Evolutionary conservation across 1,140 invertebrate genomes (phyloP).

Genomic region (Drosophila navojoa): DNA sequence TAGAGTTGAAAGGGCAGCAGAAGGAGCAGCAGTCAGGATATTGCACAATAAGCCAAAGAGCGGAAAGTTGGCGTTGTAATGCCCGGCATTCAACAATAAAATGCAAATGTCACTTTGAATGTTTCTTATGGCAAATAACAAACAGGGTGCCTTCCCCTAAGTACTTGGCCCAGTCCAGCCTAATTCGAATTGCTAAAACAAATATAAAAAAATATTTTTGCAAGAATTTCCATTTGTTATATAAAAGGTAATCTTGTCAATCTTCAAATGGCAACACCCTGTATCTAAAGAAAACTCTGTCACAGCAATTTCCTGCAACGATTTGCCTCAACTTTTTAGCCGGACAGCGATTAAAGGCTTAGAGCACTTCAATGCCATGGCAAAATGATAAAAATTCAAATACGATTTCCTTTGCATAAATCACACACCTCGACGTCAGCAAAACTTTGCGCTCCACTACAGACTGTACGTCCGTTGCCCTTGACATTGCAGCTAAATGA

Average conservation of each 20-base stretch:
- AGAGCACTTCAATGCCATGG: conserved; percentile 45
- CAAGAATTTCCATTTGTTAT: no score
- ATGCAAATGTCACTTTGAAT: conserved; percentile 68
- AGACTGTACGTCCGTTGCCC: conserved; percentile 24
- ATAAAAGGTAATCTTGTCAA: no score
- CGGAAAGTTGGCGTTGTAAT: conserved; percentile 63
- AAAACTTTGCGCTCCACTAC: conserved; percentile 28
- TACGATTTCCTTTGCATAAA: conserved; percentile 60
- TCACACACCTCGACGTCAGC: conserved; percentile 53
- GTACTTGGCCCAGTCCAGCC: neutral
- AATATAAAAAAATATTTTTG: no score
- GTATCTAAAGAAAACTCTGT: conserved; percentile 35
- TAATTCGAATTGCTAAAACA: no score
- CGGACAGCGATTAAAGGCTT: conserved; percentile 62
- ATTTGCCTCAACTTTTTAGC: conserved; percentile 52
- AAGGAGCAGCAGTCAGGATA: conserved; percentile 38
- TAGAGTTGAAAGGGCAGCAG: neutral
- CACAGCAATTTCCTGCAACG: conserved; percentile 59
- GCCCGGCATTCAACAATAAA: conserved; percentile 65
- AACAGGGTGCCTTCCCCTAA: conserved; percentile 31
- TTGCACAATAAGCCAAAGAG: conserved; percentile 65
- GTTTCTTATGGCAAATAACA: conserved; percentile 46
- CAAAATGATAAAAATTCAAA: conserved; percentile 53
- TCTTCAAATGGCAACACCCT: conserved; percentile 21
- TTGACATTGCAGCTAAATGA: conserved; percentile 59